phyloP scores from a whole-genome alignment of 2,888 invertebrate species.

The Cinara cedri region DNA sequence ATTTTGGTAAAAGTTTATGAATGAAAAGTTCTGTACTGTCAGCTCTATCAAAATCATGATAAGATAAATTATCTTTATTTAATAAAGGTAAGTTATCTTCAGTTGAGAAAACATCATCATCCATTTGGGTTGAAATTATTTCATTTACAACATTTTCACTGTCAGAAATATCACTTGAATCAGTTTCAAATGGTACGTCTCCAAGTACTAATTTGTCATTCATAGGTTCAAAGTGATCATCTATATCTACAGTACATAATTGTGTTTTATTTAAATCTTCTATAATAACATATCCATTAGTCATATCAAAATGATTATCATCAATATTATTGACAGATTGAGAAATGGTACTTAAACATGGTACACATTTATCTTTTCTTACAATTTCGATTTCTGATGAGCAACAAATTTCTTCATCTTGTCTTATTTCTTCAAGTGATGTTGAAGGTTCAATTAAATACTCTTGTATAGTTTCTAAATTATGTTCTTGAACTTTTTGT shows the following conservation, averaged over 20 bases:
- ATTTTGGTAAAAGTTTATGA: constrained; percentile 25
- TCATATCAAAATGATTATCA: constrained; percentile 28
- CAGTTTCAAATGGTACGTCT: constrained; percentile 44
- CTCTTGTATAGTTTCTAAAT: constrained; percentile 28
- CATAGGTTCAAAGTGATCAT: constrained; percentile 47
- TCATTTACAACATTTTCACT: not conserved
- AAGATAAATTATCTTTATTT: not conserved
- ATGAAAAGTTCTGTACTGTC: constrained; percentile 38
- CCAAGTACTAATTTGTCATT: constrained; percentile 54
- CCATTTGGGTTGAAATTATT: not conserved
- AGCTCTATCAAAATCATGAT: not conserved
- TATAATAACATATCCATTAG: not conserved
- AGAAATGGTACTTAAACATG: constrained; percentile 27
- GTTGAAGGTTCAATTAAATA: not conserved
- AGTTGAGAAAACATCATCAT: constrained; percentile 34
- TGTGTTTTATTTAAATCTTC: not conserved
- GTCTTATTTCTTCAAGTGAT: not conserved
- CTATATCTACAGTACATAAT: constrained; percentile 19
- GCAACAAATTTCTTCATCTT: constrained; percentile 2
- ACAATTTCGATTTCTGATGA: constrained; percentile 34
- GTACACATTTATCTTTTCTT: constrained; percentile 31
- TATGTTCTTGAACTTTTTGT: not conserved
- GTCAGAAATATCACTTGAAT: constrained; percentile 40
- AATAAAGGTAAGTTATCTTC: no score
- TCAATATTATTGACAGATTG: constrained; percentile 19